phyloP scores from a whole-genome alignment of 2,797 vertebrate genomes.

The Chrosomus eos region DNA sequence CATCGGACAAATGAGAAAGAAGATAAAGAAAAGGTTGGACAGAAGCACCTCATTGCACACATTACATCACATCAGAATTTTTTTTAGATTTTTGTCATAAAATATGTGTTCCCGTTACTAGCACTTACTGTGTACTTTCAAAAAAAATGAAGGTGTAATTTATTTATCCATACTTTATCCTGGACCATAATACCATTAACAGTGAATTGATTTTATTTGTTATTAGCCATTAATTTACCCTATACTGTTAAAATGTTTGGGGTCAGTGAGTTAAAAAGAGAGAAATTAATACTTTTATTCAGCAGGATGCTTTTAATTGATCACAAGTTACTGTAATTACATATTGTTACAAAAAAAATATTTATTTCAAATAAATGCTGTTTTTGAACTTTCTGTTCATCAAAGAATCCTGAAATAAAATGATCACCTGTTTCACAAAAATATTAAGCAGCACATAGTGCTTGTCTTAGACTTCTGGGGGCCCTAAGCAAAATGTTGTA shows the following conservation, averaged over 20 bases:
- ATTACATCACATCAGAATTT: background rate
- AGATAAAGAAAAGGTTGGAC: constrained; percentile 38
- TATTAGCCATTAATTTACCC: background rate
- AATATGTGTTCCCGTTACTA: background rate
- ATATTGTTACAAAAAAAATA: background rate
- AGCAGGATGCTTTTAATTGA: background rate
- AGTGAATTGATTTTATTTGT: background rate
- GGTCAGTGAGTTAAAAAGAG: background rate
- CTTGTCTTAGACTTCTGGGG: too few species aligned
- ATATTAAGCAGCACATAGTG: background rate
- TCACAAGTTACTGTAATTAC: background rate
- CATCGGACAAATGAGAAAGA: background rate
- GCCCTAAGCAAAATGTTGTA: too few species aligned
- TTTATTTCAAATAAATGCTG: background rate
- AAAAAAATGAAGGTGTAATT: background rate
- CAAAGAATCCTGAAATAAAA: background rate
- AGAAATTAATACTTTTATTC: background rate
- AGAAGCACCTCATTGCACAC: background rate
- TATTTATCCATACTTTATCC: background rate
- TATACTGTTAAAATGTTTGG: background rate
- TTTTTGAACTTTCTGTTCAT: background rate
- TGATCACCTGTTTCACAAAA: background rate
- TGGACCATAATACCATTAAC: background rate
- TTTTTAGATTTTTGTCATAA: background rate
- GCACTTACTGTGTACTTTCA: background rate